A percentile compares a stretch with the other conserved stretches of the same genome.
Evolutionary conservation across 2,888 invertebrate genomes (phyloP).

Genomic region (Leptarthrus brevirostris): DNA sequence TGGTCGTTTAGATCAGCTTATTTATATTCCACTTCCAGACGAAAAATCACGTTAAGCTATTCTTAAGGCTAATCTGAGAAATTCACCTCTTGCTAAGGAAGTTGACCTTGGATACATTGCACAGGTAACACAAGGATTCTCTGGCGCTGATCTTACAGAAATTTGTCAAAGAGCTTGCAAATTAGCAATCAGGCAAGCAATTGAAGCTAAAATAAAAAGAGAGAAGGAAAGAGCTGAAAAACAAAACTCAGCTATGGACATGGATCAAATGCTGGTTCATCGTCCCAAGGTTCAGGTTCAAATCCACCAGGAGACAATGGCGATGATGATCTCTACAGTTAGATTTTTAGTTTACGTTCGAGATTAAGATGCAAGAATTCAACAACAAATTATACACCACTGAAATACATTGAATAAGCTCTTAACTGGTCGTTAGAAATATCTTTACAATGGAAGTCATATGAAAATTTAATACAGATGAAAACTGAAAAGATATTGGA

Average conservation of each 20-base stretch:
- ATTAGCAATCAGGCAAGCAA: conserved; percentile 97
- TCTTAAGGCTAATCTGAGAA: conserved; percentile 93
- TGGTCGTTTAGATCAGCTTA: conserved; percentile 97
- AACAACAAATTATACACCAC: conserved; percentile 21
- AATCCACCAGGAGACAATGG: conserved; percentile 86
- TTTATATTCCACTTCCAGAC: conserved; percentile 99
- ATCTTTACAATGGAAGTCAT: conserved; percentile 16
- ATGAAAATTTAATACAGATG: conserved; percentile 13
- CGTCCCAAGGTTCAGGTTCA: conserved; percentile 69
- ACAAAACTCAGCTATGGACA: conserved; percentile 84
- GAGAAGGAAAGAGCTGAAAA: conserved; percentile 88
- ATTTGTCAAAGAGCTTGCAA: conserved; percentile 99
- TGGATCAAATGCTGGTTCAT: conserved; percentile 71
- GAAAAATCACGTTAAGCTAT: conserved; percentile 97
- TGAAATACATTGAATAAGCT: conserved; percentile 33
- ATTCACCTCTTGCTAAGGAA: conserved; percentile 95
- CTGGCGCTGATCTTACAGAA: conserved; percentile 98
- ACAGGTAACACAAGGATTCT: conserved; percentile 82
- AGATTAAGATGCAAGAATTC: conserved; percentile 10
- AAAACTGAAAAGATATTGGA: conserved; percentile 13
- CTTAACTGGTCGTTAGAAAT: conserved; percentile 16
- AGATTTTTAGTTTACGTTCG: conserved; percentile 66
- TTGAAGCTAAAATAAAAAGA: conserved; percentile 92
- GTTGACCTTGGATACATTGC: conserved; percentile 91
- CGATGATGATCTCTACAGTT: conserved; percentile 98